Percentiles rank a stretch among this genome's conserved stretches.
phyloP scores from a whole-genome alignment of 2,888 invertebrate species.

The Hetaerina titia region DNA sequence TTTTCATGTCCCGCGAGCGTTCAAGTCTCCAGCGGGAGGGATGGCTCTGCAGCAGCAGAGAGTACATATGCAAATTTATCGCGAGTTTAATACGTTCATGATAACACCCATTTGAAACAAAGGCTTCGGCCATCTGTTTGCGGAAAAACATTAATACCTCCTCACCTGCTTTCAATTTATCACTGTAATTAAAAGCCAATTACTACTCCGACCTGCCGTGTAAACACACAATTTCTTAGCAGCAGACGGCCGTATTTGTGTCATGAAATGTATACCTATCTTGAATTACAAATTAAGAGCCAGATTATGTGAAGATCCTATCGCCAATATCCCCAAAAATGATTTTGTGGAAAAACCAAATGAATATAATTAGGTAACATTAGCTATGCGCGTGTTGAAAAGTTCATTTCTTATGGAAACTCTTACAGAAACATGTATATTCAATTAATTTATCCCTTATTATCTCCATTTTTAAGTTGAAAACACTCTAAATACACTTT shows the following conservation, averaged over 20 bases:
- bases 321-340: no score
- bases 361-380: no score
- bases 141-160: not conserved
- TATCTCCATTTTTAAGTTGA: no score
- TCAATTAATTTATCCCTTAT: no score
- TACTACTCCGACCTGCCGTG: not conserved
- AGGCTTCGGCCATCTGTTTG: not conserved
- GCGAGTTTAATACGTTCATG: not conserved
- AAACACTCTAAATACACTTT: no score
- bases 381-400: no score
- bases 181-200: not conserved
- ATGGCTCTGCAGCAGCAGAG: not conserved
- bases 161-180: not conserved
- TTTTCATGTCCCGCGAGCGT: not conserved
- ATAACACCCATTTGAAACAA: not conserved
- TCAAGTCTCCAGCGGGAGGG: not conserved
- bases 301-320: no score
- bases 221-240: not conserved
- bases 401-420: no score
- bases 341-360: no score
- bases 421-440: no score
- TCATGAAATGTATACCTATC: not conserved
- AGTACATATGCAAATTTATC: slow-evolving; percentile 39
- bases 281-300: no score
- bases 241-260: no score